Evolutionary conservation across 2,888 invertebrate species (phyloP), one percentile per base, ranked within the genome.

Genomic region (Oeneis ivallda): DNA sequence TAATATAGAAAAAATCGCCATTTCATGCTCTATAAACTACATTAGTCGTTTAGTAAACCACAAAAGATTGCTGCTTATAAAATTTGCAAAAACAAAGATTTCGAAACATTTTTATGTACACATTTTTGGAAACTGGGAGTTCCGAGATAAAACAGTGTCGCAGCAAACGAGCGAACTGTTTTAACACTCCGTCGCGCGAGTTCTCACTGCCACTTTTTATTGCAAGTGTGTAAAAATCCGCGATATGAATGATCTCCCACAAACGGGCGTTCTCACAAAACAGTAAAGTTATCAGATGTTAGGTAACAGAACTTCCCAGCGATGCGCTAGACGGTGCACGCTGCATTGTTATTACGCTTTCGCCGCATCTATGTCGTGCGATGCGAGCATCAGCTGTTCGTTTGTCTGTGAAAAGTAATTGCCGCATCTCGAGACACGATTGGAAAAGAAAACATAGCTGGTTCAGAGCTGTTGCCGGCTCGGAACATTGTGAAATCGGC

Each of bases 301-400:
- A 70, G 70, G 74, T 75, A 74, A 75, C 72, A 60, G 56, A 68
- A 70, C 70, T 75, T 72, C 70, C 71, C 71, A 72, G 70, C 68
- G 72, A 61, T 61, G 66, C 53, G 59, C 66, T 67, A 68, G 67
- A 63, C 56, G 62, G 56, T 67, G 65, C 63, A 50, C 52, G 64
- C 70, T 64, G 71, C 76, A 76, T 76, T 76, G 75, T 76, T 74
- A 75, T 74, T 78, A 76, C 84, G 87, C 87, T 88, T 87, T 87
- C 87, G 82, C 83, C 79, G 81, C 79, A 79, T 82, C 81, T 81
- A 81, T 82, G 84, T 83, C 77, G 77, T 83, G 83, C 79, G 80
- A 84, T 85, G 86, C 76, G 82, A 79, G 78, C 85, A 87, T 87
- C 89, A 89, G 87, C 87, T 89, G 89, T 87, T 86, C 76, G 75